These are phyloP conservation scores for Discoglossus pictus DNA, from an alignment of 2,797 vertebrate genomes.

Conservation along the genomic window DNA sequence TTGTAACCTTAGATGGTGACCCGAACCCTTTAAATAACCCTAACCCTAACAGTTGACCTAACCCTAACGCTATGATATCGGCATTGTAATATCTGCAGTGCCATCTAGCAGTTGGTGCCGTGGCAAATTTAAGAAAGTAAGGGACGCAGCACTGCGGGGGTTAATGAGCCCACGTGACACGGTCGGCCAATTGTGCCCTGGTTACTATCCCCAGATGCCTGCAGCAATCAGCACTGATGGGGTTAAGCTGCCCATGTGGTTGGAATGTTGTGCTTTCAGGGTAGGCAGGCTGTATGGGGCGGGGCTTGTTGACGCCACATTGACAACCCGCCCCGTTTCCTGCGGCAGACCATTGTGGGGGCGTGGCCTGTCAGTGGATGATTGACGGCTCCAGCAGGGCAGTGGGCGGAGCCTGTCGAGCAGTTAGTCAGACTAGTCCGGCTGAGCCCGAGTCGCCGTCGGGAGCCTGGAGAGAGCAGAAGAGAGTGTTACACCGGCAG, in stretches of 20 bases:
- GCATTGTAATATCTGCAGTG: no score
- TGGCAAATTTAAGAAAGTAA: no score
- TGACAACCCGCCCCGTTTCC: background rate
- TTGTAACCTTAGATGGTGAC: no score
- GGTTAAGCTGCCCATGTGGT: background rate
- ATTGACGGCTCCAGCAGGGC: background rate
- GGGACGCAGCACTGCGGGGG: no score
- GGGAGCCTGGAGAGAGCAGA: background rate
- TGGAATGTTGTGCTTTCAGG: background rate
- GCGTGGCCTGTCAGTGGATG: background rate
- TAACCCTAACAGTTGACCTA: no score
- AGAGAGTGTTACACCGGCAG: background rate
- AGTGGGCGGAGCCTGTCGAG: conserved; percentile 31
- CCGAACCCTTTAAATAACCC: no score
- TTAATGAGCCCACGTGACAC: no score
- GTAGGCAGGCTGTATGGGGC: background rate
- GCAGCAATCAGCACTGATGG: background rate
- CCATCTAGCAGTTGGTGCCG: no score
- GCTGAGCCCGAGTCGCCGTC: background rate
- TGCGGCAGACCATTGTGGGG: background rate
- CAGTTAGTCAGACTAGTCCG: background rate
- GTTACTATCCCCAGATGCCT: no score
- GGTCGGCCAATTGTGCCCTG: no score
- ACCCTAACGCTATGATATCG: no score
- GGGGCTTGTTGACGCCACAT: background rate